Percentiles rank a stretch among this genome's conserved stretches.
phyloP scores from a whole-genome alignment of 1,140 invertebrate species.

The Bombus affinis region DNA sequence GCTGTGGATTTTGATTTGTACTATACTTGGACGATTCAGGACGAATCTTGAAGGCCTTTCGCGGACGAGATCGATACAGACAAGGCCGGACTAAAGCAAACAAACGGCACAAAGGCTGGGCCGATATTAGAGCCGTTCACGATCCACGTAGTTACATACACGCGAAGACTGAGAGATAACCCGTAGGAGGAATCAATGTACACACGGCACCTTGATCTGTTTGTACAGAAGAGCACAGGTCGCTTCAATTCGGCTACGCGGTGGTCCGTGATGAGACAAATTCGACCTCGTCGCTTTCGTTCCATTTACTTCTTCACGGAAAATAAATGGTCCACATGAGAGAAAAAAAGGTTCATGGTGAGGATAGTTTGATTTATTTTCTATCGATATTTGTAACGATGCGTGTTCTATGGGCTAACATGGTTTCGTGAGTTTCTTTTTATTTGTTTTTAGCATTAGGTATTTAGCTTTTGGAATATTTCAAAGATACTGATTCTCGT shows the following conservation, averaged over 20 bases:
- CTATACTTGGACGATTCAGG: not conserved
- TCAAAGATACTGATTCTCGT: too few relatives aligned
- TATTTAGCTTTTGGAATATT: too few relatives aligned
- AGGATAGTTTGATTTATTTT: not conserved
- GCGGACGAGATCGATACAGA: conserved; percentile 56
- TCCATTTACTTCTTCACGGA: not conserved
- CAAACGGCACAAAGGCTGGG: conserved; percentile 62
- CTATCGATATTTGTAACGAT: not conserved
- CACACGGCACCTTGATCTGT: conserved; percentile 76
- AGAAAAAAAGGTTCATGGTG: not conserved
- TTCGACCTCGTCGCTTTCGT: conserved; percentile 11
- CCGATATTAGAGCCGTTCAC: conserved; percentile 65
- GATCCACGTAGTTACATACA: conserved; percentile 40
- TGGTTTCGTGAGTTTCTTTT: too few relatives aligned
- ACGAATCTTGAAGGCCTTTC: conserved; percentile 34
- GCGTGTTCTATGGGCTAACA: not conserved
- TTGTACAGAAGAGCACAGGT: conserved; percentile 73
- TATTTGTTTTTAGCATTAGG: too few relatives aligned
- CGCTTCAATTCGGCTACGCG: conserved; percentile 73
- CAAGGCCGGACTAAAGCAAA: conserved; percentile 59
- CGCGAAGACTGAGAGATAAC: conserved; percentile 16
- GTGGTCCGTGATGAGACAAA: conserved; percentile 66
- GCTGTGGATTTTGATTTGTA: conserved; percentile 8
- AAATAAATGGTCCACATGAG: too few relatives aligned
- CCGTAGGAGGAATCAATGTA: conserved; percentile 68